Evolutionary conservation across 2,888 invertebrate species (phyloP).

Genomic region (Oligia fasciuncula): DNA sequence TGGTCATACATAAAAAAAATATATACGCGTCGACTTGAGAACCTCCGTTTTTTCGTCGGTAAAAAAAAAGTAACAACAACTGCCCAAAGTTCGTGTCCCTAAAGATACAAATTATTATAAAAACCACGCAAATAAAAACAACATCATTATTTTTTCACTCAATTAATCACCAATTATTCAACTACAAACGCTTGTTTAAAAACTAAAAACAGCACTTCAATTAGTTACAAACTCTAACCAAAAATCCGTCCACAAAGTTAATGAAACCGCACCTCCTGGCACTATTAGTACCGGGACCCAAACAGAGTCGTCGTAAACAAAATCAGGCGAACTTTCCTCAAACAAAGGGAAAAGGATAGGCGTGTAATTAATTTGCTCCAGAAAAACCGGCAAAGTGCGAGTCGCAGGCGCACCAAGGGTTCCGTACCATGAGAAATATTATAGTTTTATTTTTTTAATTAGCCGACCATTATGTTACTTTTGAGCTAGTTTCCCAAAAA

Average conservation of each 20-base stretch:
- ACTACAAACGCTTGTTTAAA: slow-evolving; percentile 23
- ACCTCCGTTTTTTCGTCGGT: too few species aligned
- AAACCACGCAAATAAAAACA: background rate
- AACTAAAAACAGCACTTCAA: slow-evolving; percentile 53
- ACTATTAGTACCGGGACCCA: slow-evolving; percentile 55
- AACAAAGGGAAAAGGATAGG: slow-evolving; percentile 61
- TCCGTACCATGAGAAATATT: background rate
- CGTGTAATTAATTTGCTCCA: slow-evolving; percentile 65
- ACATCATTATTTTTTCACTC: slow-evolving; percentile 8
- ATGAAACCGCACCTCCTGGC: slow-evolving; percentile 43
- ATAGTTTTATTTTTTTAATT: background rate
- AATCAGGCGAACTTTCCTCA: slow-evolving; percentile 57
- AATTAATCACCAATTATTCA: slow-evolving; percentile 29
- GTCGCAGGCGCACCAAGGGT: background rate
- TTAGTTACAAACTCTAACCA: slow-evolving; percentile 42
- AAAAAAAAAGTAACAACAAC: background rate
- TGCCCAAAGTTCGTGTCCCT: background rate
- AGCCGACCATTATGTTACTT: background rate
- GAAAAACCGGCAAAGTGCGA: slow-evolving; percentile 51
- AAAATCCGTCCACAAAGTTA: slow-evolving; percentile 38
- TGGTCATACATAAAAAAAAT: too few species aligned
- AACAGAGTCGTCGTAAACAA: slow-evolving; percentile 63
- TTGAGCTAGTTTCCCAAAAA: background rate
- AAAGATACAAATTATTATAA: background rate
- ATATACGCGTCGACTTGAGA: too few species aligned